Evolutionary conservation across 2,113 vertebrate species (phyloP).

Genomic region (Uria lomvia): DNA sequence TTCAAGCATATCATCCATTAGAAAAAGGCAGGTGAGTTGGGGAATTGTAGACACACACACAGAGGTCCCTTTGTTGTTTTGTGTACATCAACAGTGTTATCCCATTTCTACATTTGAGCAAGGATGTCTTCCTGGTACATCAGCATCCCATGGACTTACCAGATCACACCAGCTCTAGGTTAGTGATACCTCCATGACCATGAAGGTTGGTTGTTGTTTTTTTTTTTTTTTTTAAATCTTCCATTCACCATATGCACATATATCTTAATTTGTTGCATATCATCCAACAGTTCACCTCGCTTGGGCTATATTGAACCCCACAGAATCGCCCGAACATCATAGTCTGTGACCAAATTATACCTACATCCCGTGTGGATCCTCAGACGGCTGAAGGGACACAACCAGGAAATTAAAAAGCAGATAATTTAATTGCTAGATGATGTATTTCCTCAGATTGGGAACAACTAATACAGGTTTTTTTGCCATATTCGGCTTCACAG

Average conservation of each 20-base stretch:
- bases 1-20: neutral
- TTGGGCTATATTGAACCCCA: neutral
- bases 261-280: neutral
- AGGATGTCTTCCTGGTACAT: neutral
- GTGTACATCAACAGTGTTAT: neutral
- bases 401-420: neutral
- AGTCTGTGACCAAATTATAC: neutral
- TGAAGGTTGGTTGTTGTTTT: neutral
- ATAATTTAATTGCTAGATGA: neutral
- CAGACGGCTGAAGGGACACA: neutral
- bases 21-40: neutral
- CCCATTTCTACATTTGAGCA: neutral
- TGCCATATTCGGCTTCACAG: neutral
- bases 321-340: neutral
- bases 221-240: neutral
- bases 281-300: neutral
- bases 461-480: neutral
- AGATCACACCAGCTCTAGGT: neutral
- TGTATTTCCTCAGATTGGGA: neutral
- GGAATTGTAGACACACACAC: neutral
- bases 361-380: neutral
- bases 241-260: neutral
- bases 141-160: neutral
- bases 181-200: neutral
- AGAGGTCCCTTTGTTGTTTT: neutral